A percentile compares a stretch with the other conserved stretches of the same genome.
phyloP scores from a whole-genome alignment of 2,113 vertebrate genomes.

The Rhabdomys dilectus region DNA sequence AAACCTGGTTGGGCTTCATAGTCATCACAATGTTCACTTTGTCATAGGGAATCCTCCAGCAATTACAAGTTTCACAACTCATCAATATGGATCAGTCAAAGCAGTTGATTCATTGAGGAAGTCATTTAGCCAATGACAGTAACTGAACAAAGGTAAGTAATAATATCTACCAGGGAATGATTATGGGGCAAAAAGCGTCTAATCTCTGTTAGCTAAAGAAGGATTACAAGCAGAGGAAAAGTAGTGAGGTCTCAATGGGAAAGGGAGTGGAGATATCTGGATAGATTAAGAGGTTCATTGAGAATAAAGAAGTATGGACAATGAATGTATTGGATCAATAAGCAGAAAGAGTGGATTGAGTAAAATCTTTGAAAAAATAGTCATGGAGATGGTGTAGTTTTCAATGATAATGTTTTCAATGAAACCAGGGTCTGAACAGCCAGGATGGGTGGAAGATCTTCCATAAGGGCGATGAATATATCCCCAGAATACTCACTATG shows the following conservation, averaged over 20 bases:
- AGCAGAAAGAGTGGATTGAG: background rate
- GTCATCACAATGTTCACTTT: background rate
- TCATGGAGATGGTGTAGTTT: background rate
- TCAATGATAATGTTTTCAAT: background rate
- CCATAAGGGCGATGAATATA: constrained; percentile 16
- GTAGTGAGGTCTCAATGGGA: background rate
- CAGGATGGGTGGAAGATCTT: background rate
- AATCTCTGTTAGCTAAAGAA: background rate
- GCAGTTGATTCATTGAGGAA: background rate
- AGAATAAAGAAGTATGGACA: background rate
- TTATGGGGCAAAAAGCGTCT: background rate
- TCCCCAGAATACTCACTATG: background rate
- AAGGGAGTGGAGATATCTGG: background rate
- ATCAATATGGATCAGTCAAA: background rate
- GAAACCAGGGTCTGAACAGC: background rate
- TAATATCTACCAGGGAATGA: constrained; percentile 15
- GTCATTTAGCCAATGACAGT: background rate
- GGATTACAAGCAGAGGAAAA: background rate
- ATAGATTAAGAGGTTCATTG: background rate
- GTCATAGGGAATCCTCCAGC: background rate
- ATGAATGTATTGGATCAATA: background rate
- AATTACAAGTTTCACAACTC: background rate
- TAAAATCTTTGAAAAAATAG: background rate
- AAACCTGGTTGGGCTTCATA: background rate
- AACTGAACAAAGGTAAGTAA: background rate